Percentiles rank a stretch among this genome's conserved stretches.
Conservation (phyloP, 2,797 vertebrate genomes). For the Lemur catta region DNA sequence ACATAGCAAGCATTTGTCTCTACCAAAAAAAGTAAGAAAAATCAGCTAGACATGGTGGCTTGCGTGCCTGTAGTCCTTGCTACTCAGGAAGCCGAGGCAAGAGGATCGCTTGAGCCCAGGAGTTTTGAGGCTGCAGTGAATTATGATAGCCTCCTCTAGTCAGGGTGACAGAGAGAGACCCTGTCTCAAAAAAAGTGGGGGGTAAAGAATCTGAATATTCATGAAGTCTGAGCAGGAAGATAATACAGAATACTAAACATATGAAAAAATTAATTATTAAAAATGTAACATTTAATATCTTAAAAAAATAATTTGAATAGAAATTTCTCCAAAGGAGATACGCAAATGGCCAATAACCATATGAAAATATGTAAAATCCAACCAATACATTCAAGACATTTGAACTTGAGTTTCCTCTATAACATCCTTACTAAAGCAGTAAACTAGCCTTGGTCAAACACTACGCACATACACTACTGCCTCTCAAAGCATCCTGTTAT, state of each 20-base stretch:
- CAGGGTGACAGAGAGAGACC: background rate
- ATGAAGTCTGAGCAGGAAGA: no score
- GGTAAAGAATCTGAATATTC: background rate
- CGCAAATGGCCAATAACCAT: background rate
- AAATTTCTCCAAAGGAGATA: background rate
- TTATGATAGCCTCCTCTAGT: background rate
- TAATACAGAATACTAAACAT: no score
- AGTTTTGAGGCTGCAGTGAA: background rate
- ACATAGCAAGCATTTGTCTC: background rate
- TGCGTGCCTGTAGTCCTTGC: background rate
- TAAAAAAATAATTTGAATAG: background rate
- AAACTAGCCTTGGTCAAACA: background rate
- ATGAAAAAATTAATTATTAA: no score
- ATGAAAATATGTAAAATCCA: background rate
- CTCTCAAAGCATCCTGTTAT: background rate
- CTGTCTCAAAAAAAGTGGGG: background rate
- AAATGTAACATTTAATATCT: no score
- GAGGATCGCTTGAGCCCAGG: background rate
- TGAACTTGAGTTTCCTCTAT: background rate
- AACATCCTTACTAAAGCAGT: background rate
- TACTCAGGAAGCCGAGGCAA: background rate
- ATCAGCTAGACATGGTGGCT: background rate
- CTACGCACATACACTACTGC: background rate
- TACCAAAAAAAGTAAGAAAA: background rate
- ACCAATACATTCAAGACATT: background rate